Percentiles rank a stretch among this genome's conserved stretches.
Conservation (phyloP, 2,797 vertebrate species). For the Rhinella marina region DNA sequence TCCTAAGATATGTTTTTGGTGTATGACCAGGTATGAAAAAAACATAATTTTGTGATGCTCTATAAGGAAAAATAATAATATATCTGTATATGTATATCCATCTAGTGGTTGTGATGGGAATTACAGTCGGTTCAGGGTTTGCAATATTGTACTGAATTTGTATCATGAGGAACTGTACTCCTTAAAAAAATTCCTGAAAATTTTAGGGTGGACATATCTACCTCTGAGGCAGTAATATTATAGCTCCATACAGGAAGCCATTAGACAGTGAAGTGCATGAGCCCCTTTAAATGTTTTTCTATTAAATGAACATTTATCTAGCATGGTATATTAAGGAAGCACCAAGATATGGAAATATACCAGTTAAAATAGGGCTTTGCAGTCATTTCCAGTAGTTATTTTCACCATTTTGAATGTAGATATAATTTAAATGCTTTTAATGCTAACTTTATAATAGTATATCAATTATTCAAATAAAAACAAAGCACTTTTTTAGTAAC, state of each 20-base stretch:
- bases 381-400: neutral
- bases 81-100: too few species aligned
- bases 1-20: too few species aligned
- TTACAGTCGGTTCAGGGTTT: too few species aligned
- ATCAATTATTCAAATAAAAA: neutral
- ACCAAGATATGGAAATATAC: neutral
- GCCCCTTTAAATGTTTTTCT: neutral
- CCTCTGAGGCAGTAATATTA: neutral
- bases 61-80: too few species aligned
- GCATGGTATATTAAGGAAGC: neutral
- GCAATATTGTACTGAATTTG: too few species aligned
- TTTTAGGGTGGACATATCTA: neutral
- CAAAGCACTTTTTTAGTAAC: conserved; percentile 1
- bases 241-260: too few species aligned
- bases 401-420: neutral
- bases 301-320: neutral
- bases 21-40: too few species aligned
- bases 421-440: neutral
- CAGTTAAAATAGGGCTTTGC: neutral
- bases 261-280: neutral
- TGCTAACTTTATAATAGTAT: neutral
- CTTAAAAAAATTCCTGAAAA: too few species aligned
- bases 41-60: too few species aligned
- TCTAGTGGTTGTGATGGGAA: too few species aligned
- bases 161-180: too few species aligned